These are phyloP conservation scores for Arctopsyche grandis DNA, from an alignment of 1,140 invertebrate genomes.

Conservation along the genomic window DNA sequence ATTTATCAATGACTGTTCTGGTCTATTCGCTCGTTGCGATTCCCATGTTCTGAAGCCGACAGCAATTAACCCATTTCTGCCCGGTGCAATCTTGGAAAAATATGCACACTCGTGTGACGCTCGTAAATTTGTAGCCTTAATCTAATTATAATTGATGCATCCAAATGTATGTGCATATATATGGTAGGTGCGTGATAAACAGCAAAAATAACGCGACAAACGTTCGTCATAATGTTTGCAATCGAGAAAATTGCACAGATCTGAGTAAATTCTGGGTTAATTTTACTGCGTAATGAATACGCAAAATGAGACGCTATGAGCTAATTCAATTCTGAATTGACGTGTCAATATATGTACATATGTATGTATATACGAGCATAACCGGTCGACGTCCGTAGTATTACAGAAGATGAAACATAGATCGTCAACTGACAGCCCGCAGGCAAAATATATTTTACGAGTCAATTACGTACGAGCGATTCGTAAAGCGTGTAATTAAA, in stretches of 20 bases:
- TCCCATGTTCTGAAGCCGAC: background rate
- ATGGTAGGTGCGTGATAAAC: background rate
- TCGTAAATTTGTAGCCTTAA: background rate
- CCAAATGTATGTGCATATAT: no score
- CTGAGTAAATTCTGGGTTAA: background rate
- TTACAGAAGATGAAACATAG: no score
- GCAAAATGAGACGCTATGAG: no score
- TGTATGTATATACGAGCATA: no score
- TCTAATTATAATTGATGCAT: constrained; percentile 18
- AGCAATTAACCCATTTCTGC: constrained; percentile 10
- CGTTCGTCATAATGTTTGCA: background rate
- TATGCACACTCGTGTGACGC: background rate
- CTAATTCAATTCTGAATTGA: no score
- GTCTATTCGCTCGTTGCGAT: background rate
- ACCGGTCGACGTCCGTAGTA: no score
- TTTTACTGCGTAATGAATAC: no score
- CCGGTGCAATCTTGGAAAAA: background rate
- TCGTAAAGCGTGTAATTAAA: no score
- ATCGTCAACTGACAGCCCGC: no score
- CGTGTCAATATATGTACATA: no score
- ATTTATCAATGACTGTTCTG: background rate
- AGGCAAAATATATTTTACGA: no score
- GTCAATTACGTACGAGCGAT: no score
- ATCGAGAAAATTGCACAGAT: constrained; percentile 7
- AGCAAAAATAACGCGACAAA: background rate